These are phyloP conservation scores for Drosophila ohnishii DNA, from an alignment of 1,140 invertebrate species.

Conservation along the genomic window DNA sequence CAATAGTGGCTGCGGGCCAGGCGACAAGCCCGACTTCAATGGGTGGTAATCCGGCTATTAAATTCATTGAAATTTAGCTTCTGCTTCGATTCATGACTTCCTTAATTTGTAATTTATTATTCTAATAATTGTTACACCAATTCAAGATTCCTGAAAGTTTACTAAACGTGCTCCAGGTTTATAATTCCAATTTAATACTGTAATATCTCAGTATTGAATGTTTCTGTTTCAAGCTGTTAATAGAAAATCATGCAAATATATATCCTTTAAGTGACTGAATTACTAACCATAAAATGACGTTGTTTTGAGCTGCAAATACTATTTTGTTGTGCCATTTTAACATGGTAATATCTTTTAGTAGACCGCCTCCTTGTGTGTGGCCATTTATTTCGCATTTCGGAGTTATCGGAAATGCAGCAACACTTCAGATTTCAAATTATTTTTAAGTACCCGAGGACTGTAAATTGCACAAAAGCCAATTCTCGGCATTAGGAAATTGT, in stretches of 20 bases:
- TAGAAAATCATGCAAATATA: background rate
- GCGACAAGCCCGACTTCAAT: slow-evolving; percentile 1
- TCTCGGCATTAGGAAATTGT: slow-evolving; percentile 68
- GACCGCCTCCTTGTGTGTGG: slow-evolving; percentile 3
- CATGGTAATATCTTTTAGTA: slow-evolving; percentile 16
- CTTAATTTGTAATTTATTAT: too few relatives aligned
- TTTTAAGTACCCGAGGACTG: slow-evolving; percentile 62
- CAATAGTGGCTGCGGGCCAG: background rate
- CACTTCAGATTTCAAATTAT: slow-evolving; percentile 70
- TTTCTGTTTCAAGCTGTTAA: too few relatives aligned
- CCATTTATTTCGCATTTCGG: slow-evolving; percentile 25
- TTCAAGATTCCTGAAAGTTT: background rate
- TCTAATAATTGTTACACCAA: background rate
- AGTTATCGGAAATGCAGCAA: slow-evolving; percentile 38
- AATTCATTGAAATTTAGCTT: background rate
- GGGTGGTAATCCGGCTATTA: too few relatives aligned
- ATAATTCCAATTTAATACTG: background rate
- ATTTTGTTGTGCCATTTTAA: slow-evolving; percentile 20
- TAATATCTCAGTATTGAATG: too few relatives aligned
- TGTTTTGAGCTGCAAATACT: background rate
- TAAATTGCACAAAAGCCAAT: slow-evolving; percentile 77
- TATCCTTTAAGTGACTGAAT: background rate
- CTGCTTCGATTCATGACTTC: too few relatives aligned
- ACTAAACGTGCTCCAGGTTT: background rate
- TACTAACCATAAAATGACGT: background rate